Conservation (phyloP, 2,797 vertebrate species). For the Echeneis naucrates region DNA sequence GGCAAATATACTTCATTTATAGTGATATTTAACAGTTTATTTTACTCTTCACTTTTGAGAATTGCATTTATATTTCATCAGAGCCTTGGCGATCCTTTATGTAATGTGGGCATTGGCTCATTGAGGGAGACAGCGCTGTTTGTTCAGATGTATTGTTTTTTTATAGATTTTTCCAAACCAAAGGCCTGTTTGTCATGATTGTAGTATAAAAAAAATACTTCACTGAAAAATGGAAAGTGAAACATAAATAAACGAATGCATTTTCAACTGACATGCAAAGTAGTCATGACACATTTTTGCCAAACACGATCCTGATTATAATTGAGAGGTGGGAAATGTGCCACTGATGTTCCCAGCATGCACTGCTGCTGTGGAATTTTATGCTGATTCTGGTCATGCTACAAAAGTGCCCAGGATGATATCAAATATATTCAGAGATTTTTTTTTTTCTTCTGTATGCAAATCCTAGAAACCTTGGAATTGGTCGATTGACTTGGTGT, state of each 20-base stretch:
- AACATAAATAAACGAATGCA: conserved; percentile 44
- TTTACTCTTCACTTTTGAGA: conserved; percentile 54
- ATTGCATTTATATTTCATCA: conserved; percentile 49
- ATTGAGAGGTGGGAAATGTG: conserved; percentile 32
- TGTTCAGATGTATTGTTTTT: conserved; percentile 58
- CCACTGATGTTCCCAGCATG: conserved; percentile 28
- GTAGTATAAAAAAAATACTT: conserved; percentile 34
- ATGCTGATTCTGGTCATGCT: conserved; percentile 55
- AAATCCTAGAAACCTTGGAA: conserved; percentile 58
- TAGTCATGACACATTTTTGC: conserved; percentile 45
- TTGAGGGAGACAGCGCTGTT: conserved; percentile 47
- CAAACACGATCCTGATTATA: conserved; percentile 44
- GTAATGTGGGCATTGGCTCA: conserved; percentile 59
- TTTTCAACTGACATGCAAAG: conserved; percentile 52
- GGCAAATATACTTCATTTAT: conserved; percentile 40
- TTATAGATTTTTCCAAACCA: conserved; percentile 52
- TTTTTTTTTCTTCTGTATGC: conserved; percentile 69
- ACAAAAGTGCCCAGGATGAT: conserved; percentile 46
- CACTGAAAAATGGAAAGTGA: conserved; percentile 28
- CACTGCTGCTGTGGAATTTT: conserved; percentile 49
- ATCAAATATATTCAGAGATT: conserved; percentile 55
- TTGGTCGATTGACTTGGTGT: conserved; percentile 52
- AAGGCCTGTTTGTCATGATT: conserved; percentile 34
- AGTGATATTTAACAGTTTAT: conserved; percentile 47
- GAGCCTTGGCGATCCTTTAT: conserved; percentile 57